Conservation (phyloP, 2,888 invertebrate species). For the Ectemnius cavifrons region DNA sequence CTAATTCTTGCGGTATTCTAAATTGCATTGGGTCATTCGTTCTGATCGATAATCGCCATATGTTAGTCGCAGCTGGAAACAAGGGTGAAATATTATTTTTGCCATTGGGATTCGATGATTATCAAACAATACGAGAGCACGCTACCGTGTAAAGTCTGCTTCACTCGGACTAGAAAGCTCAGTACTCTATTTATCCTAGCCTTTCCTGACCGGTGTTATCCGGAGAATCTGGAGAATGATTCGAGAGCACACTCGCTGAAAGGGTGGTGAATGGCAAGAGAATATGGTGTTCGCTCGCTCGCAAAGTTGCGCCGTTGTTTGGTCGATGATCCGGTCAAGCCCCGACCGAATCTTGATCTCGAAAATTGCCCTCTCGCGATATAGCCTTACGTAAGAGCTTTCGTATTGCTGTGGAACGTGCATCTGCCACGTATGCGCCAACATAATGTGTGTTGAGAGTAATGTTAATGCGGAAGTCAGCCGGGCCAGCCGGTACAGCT, state of each 20-base stretch:
- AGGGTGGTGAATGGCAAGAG: conserved; percentile 32
- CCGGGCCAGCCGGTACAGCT: conserved; percentile 41
- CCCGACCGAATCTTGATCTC: conserved; percentile 54
- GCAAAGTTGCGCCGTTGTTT: conserved; percentile 31
- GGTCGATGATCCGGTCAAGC: conserved; percentile 43
- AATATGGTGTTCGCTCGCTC: conserved; percentile 11
- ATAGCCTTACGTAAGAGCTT: conserved; percentile 24
- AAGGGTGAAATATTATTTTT: conserved; percentile 11
- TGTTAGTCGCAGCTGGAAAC: conserved; percentile 15
- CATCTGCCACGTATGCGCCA: conserved; percentile 42
- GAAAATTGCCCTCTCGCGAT: conserved; percentile 37
- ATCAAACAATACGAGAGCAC: conserved; percentile 16
- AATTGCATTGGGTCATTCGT: too few species aligned
- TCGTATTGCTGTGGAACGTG: conserved; percentile 20
- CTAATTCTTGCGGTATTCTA: too few species aligned
- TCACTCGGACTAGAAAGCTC: conserved; percentile 8
- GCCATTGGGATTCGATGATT: conserved; percentile 16
- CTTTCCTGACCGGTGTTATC: conserved; percentile 36
- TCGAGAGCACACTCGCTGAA: conserved; percentile 14
- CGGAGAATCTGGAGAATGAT: conserved; percentile 40
- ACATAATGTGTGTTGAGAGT: conserved; percentile 26
- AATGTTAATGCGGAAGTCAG: conserved; percentile 41
- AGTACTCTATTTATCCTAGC: conserved; percentile 22
- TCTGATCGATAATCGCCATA: neutral
- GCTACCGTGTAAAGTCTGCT: conserved; percentile 25